These are phyloP conservation scores for Latrodectus hesperus DNA, from an alignment of 2,888 invertebrate genomes.

Conservation along the genomic window DNA sequence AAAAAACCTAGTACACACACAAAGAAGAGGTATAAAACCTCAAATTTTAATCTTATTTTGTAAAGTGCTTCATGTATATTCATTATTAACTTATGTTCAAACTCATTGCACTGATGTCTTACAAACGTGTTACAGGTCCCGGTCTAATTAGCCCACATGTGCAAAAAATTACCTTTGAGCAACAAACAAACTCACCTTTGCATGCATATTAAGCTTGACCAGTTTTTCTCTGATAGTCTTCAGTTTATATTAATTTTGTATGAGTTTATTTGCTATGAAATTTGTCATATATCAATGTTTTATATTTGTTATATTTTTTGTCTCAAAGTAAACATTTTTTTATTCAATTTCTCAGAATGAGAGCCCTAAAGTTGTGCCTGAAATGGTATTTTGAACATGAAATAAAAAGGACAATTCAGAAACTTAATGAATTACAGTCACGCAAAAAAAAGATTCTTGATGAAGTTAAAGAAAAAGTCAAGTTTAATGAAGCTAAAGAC, in stretches of 20 bases:
- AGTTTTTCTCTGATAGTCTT: background rate
- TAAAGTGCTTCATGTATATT: too few relatives aligned
- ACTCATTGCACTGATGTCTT: background rate
- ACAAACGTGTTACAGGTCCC: too few relatives aligned
- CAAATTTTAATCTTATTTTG: too few relatives aligned
- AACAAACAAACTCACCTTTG: background rate
- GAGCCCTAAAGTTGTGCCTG: constrained; percentile 27
- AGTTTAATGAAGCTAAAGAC: constrained; percentile 44
- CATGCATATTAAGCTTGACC: background rate
- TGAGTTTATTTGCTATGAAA: too few relatives aligned
- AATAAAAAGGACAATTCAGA: constrained; percentile 17
- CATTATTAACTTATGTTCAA: too few relatives aligned
- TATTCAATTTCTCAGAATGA: constrained; percentile 26
- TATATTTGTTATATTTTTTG: background rate
- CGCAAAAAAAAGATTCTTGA: constrained; percentile 33
- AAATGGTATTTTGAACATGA: constrained; percentile 53
- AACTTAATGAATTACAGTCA: constrained; percentile 14
- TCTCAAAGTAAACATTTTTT: background rate
- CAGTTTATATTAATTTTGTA: background rate
- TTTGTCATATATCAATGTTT: too few relatives aligned
- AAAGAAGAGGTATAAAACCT: too few relatives aligned
- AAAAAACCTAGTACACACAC: too few relatives aligned
- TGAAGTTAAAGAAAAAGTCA: constrained; percentile 46
- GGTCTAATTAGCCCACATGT: too few relatives aligned
- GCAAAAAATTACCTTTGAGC: too few relatives aligned